Evolutionary conservation across 2,888 invertebrate species (phyloP).

Genomic region (Plusia festucae): DNA sequence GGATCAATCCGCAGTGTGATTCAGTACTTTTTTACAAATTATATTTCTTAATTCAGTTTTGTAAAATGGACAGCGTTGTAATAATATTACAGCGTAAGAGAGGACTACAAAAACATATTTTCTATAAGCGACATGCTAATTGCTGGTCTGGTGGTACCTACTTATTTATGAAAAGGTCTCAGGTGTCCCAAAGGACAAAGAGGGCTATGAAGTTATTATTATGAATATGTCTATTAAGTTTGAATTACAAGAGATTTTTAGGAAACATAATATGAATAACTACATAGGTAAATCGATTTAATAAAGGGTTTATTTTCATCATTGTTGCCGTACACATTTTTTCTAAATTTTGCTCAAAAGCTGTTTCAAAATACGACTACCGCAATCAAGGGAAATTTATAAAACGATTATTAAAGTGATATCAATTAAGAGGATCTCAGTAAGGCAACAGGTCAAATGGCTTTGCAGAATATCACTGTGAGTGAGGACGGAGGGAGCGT

Average conservation of each 20-base stretch:
- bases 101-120: neutral
- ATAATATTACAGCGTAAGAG: too few relatives aligned
- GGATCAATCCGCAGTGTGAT: slow-evolving; percentile 84
- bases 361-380: too few relatives aligned
- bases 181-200: neutral
- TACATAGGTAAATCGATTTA: too few relatives aligned
- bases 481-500: slow-evolving; percentile 82
- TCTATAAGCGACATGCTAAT: neutral
- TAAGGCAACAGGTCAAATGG: slow-evolving; percentile 63
- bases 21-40: slow-evolving; percentile 65
- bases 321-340: too few relatives aligned
- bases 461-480: slow-evolving; percentile 81
- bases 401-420: too few relatives aligned
- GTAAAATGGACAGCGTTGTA: neutral
- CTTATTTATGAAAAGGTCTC: slow-evolving; percentile 1
- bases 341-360: too few relatives aligned
- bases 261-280: too few relatives aligned
- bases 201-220: neutral
- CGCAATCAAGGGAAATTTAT: too few relatives aligned
- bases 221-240: too few relatives aligned
- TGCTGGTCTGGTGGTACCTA: neutral
- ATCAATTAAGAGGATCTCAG: slow-evolving; percentile 42
- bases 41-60: slow-evolving; percentile 26
- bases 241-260: too few relatives aligned
- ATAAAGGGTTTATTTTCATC: too few relatives aligned